Base-by-base conservation (phyloP, 1,140 invertebrate species). In the Agraylea sexmaculata region DNA sequence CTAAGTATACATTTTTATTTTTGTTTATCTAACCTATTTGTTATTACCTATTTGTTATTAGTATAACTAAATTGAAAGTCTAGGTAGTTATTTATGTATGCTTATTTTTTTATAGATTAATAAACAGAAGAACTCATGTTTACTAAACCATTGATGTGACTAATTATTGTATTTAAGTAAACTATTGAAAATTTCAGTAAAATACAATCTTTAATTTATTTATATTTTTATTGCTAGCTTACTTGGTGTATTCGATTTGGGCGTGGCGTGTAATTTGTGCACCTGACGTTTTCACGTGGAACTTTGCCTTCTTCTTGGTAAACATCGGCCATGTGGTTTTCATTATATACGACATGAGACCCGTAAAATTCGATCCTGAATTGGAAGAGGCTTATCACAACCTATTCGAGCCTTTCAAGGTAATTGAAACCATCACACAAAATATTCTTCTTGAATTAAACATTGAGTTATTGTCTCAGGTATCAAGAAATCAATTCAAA, bases 201-300 rank as follows among this genome's bases (percentile, higher is more conserved):
- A n/a, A n/a, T n/a, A n/a, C n/a, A n/a, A n/a, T n/a, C n/a, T n/a
- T n/a, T n/a, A n/a, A n/a, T 34, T 32, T 31, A 30, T 18, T 40
- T 8, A 31, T 15, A 31, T 31, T 31, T 28, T 38, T 43, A 31
- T 38, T 58, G 57, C 23, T 59, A 87, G 86, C 79, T 23, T 85
- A 87, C 52, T 71, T 89, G 60, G 57, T 90, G 46, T 74, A 87
- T 49, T 85, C 81, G 3, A 76, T 83, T 19, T 91, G 87, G 87
- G 80, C 86, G 7, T 90, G 86, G 86, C 83, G 85, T 46, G 75
- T 89, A 2, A 81, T 89, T 25, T 91, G 87, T 54, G 83, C 87
- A 2, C 84, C 86, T 1, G 85, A 88, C 55, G 77, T 87, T 10
- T 89, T 90, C 59, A 83, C 81, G 0, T 91, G 86, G 86, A 89